Base-by-base conservation (phyloP, 2,888 invertebrate species). In the Tridacna gigas region DNA sequence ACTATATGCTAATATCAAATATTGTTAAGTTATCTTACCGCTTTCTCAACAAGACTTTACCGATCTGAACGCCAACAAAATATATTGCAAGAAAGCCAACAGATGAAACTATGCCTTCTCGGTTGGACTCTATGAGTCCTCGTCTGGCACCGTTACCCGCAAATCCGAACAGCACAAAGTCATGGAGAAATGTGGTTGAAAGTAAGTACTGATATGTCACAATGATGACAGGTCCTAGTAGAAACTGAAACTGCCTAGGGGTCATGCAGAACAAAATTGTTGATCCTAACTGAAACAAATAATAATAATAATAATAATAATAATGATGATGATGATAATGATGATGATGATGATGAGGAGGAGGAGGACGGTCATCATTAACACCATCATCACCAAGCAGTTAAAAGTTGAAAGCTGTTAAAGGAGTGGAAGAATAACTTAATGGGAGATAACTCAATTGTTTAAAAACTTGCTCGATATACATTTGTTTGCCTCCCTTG, bases 21-120 rank as follows among this genome's bases (percentile, higher is more conserved):
- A 37, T 7, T 37, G 37, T 37, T 4, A 3, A 66, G 18, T 25
- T 22, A 13, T 11, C 60, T 74, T 87, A 91, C 91, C 91, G 88
- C 63, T 86, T 85, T 47, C 77, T 77, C 80, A 90, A 77, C 0
- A 92, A 69, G 18, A 86, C 76, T n/a, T 48, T 66, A 11, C 93
- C 93, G 65, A 92, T 63, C 67, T 89, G 88, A 20, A 92, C 96
- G 47, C 97, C 97, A 84, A 97, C 96, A 81, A 98, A 95, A 95
- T 97, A 98, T 11, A 99, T 95, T 0, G 97, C 96, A 0, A 98
- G 95, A 94, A 97, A 99, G 1, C 99, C 99, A 0, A 97, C 95
- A 37, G 97, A 95, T 0, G 99, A 98, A 22, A 96, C 96, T 60
- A 99, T 95, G 0, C 99, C 99, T 95, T 99, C 99, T 80, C 97